Base-by-base conservation (phyloP, 2,888 invertebrate genomes). In the Sminthurides aquaticus region DNA sequence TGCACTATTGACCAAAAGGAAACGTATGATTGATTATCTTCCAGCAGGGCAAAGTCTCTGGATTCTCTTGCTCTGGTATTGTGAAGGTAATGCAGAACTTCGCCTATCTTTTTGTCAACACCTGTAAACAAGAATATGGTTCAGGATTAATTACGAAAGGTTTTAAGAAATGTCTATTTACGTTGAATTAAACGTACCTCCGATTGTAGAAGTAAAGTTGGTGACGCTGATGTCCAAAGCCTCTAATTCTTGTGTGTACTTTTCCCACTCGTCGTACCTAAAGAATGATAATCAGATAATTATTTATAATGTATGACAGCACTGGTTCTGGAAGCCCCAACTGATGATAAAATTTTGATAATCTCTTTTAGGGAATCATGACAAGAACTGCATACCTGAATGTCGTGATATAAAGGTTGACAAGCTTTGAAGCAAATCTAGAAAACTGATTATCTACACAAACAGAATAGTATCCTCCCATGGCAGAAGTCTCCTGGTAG, bases 381-480 rank as follows among this genome's bases (percentile, higher is more conserved):
- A n/a, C n/a, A n/a, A 22, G 52, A 24, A 60, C 11, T 52, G 66
- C 69, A 73, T 76, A 82, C 82, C 82, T 86, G 64, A 93, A 91
- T 2, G 94, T 92, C 0, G 93, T 92, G 66, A 94, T 84, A 76
- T 94, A 94, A 69, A 94, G 81, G 78, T 92, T 93, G 34, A 94
- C 89, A 70, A 94, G 80, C 80, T 94, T 94, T 5, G 88, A 87
- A 20, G 92, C 91, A 80, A 92, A 94, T 76, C 90, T 84, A 1
- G 93, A 92, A 77, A 93, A 92, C 78, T 93, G 92, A 80, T 94
- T 94, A 78, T 94, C 93, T 64, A 94, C 88, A 78, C 94, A 94
- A 48, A 94, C 87, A 22, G 89, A 87, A 77, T 93, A 94, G 77
- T 92, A 92, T 1, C 94, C 92, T 25, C 91, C 91, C 0, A 85